Evolutionary conservation across 2,113 vertebrate species (phyloP), one percentile per base, ranked within the genome.

Genomic region (Oxygymnocypris stewartii): DNA sequence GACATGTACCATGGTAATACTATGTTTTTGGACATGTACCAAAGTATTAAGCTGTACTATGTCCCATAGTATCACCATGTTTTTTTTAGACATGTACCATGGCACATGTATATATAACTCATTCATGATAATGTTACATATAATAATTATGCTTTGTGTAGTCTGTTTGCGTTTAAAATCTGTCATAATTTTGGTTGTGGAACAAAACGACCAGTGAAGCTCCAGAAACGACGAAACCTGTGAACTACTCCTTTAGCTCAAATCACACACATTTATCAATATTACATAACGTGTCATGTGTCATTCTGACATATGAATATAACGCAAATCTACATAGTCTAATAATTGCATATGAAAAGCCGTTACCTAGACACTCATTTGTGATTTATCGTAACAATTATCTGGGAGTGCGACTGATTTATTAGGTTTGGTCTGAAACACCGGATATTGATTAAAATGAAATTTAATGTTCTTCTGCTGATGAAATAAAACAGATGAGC

Each of bases 301-400:
- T 80, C 78, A 61, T 80, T 80, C 57, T 80, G 35, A 80, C 54
- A 42, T 61, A 80, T 80, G 61, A 80, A 80, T 80, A 80, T 80
- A 25, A 59, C 37, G 61, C 37, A 80, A 6, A 80, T 80, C 40
- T 61, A 61, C 54, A 59, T 59, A 79, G 35, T 61, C 5, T 79
- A 61, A 59, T 79, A 79, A 61, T 61, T 40, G 54, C 10, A 40
- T 16, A 80, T 80, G 78, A 61, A 80, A 61, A 61, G 35, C 54
- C 54, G 12, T 6, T n/a, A 61, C 54, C 35, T 61, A 14, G 71
- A 61, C 6, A 5, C 31, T 40, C 20, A 1, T 14, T 20, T 61
- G 9, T 80, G 78, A 61, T 80, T 80, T 61, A 61, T 80, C 35
- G 6, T 2, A 12, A 42, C 54, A 80, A 80, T 80, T 42, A 80